phyloP scores from a whole-genome alignment of 2,113 vertebrate species.

The Dicentrarchus labrax region DNA sequence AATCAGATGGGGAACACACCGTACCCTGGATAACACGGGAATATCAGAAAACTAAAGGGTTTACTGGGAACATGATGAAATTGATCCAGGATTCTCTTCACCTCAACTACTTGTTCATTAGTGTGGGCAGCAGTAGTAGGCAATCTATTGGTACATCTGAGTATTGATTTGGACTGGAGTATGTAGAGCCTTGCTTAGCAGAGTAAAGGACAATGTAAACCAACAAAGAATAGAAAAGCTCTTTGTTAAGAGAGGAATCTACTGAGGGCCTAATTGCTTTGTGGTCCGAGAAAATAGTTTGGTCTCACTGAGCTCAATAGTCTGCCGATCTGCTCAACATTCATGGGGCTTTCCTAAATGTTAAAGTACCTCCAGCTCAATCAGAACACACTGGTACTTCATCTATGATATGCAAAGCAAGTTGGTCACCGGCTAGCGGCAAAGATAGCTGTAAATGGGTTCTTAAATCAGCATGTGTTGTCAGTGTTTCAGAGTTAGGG shows the following conservation, averaged over 20 bases:
- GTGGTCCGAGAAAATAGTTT: conserved; percentile 46
- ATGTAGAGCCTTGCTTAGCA: conserved; percentile 50
- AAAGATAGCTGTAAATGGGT: conserved; percentile 41
- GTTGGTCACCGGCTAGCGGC: not conserved
- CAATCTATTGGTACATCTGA: conserved; percentile 66
- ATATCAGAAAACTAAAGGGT: conserved; percentile 61
- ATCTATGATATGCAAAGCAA: conserved; percentile 14
- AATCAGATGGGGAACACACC: conserved; percentile 43
- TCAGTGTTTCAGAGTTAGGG: conserved; percentile 32
- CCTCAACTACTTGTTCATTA: conserved; percentile 74
- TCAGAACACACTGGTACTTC: conserved; percentile 1
- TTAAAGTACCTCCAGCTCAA: conserved; percentile 6
- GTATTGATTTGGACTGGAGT: conserved; percentile 72
- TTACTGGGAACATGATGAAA: conserved; percentile 66
- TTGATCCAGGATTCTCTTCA: conserved; percentile 66
- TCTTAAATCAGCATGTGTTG: conserved; percentile 48
- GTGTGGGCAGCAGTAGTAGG: conserved; percentile 54
- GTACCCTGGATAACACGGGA: conserved; percentile 49
- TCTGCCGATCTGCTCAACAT: conserved; percentile 43
- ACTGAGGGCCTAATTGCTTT: conserved; percentile 61
- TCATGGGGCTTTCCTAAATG: conserved; percentile 25
- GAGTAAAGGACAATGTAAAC: conserved; percentile 64
- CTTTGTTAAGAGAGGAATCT: conserved; percentile 55
- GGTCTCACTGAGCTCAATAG: conserved; percentile 20
- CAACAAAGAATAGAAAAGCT: conserved; percentile 58